A percentile compares a stretch with the other conserved stretches of the same genome.
Conservation (phyloP, 2,113 vertebrate genomes). For the Passer domesticus region DNA sequence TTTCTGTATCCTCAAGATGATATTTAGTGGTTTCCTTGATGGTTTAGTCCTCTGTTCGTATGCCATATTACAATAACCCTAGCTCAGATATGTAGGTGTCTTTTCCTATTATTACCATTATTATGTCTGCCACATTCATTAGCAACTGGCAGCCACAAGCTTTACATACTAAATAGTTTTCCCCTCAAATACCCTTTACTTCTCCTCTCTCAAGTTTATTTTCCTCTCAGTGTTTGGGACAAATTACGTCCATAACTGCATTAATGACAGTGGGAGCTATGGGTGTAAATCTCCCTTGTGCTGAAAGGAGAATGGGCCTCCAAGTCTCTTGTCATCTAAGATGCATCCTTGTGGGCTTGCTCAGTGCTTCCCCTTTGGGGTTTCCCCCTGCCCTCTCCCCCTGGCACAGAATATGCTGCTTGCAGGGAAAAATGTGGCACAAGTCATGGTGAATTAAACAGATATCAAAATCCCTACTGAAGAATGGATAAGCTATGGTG, state of each 20-base stretch:
- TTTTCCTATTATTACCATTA: conserved; percentile 30
- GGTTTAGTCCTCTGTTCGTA: neutral
- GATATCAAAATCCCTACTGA: neutral
- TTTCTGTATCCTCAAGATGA: neutral
- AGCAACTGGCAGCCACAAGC: conserved; percentile 25
- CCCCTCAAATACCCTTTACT: conserved; percentile 55
- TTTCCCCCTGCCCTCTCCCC: neutral
- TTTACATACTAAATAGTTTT: conserved; percentile 61
- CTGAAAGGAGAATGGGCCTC: neutral
- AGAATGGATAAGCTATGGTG: neutral
- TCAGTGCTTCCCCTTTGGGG: neutral
- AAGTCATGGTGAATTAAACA: neutral
- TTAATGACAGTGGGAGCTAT: conserved; percentile 26
- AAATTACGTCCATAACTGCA: conserved; percentile 10
- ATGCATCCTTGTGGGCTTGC: neutral
- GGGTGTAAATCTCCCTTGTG: conserved; percentile 13
- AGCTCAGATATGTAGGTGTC: conserved; percentile 30
- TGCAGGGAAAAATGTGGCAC: neutral
- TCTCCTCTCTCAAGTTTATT: conserved; percentile 65
- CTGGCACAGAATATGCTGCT: neutral
- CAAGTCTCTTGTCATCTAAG: neutral
- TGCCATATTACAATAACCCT: conserved; percentile 1
- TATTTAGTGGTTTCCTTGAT: conserved; percentile 35
- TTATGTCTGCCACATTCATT: conserved; percentile 51
- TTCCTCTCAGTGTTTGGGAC: conserved; percentile 15